Conservation (phyloP, 2,113 vertebrate species). For the Neolamprologus sp. region DNA sequence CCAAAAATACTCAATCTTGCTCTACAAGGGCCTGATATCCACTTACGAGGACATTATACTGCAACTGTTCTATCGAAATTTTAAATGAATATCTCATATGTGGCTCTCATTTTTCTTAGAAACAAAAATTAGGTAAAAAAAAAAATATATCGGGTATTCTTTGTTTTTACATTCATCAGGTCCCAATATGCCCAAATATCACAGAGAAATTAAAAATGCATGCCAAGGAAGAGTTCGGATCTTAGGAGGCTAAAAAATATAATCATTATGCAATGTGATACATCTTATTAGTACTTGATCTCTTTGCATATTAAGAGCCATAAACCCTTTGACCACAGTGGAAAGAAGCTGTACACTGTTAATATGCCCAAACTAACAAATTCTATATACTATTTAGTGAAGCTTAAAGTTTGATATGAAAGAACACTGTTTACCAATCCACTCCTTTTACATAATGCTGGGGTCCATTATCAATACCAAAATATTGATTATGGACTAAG, state of each 20-base stretch:
- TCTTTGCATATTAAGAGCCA: not conserved
- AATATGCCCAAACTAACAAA: not conserved
- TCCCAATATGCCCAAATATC: not conserved
- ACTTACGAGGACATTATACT: not conserved
- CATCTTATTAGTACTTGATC: not conserved
- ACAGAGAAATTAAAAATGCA: not conserved
- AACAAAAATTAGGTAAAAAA: not conserved
- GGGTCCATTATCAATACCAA: not conserved
- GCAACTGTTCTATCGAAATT: not conserved
- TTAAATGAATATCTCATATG: not conserved
- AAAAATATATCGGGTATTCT: fast-evolving
- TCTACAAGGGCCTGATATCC: not conserved
- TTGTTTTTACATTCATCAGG: not conserved
- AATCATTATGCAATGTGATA: not conserved
- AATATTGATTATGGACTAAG: not conserved
- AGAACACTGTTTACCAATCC: not conserved
- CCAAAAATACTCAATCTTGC: not conserved
- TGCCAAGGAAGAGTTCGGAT: fast-evolving
- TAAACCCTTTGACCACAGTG: not conserved
- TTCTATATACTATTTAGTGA: not conserved
- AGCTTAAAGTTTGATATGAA: not conserved
- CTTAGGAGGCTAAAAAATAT: not conserved
- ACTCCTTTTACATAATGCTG: not conserved
- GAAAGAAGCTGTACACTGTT: not conserved
- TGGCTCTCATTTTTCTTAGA: not conserved